Conservation (phyloP, 2,113 vertebrate species). For the Symphodus melops region DNA sequence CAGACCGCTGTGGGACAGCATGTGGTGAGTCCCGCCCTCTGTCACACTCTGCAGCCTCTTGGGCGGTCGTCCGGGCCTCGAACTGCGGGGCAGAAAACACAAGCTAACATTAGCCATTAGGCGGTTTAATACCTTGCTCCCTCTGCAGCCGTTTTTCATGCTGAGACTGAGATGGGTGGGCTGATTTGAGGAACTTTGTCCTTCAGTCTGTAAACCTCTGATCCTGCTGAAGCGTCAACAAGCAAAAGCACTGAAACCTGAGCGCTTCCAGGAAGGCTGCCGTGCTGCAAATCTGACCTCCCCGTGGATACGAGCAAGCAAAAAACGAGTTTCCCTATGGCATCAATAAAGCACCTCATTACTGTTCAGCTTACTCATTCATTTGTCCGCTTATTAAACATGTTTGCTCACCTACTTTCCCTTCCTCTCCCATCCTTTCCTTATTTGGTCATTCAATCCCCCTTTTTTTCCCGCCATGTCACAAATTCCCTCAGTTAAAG, state of each 20-base stretch:
- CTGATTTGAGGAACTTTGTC: slow-evolving; percentile 54
- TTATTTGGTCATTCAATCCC: slow-evolving; percentile 34
- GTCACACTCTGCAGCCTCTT: slow-evolving; percentile 97
- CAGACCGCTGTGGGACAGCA: slow-evolving; percentile 95
- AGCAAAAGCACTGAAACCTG: slow-evolving; percentile 73
- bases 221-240: slow-evolving; percentile 70
- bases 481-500: slow-evolving; percentile 52
- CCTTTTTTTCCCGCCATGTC: slow-evolving; percentile 47
- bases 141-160: slow-evolving; percentile 34
- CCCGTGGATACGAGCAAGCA: slow-evolving; percentile 77
- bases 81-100: slow-evolving; percentile 83
- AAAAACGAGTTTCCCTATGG: slow-evolving; percentile 75
- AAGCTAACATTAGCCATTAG: slow-evolving; percentile 59
- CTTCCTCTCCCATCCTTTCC: slow-evolving; percentile 42
- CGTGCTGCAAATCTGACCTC: slow-evolving; percentile 71
- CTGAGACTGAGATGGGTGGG: slow-evolving; percentile 72
- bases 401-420: slow-evolving; percentile 55
- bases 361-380: slow-evolving; percentile 77
- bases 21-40: slow-evolving; percentile 90
- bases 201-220: slow-evolving; percentile 69
- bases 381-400: slow-evolving; percentile 79
- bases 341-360: slow-evolving; percentile 80
- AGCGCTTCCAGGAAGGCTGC: slow-evolving; percentile 72
- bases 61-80: slow-evolving; percentile 98
- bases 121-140: slow-evolving; percentile 48